Base-by-base conservation (phyloP, 23 tunicate species). In the Halocynthia roretzi region DNA sequence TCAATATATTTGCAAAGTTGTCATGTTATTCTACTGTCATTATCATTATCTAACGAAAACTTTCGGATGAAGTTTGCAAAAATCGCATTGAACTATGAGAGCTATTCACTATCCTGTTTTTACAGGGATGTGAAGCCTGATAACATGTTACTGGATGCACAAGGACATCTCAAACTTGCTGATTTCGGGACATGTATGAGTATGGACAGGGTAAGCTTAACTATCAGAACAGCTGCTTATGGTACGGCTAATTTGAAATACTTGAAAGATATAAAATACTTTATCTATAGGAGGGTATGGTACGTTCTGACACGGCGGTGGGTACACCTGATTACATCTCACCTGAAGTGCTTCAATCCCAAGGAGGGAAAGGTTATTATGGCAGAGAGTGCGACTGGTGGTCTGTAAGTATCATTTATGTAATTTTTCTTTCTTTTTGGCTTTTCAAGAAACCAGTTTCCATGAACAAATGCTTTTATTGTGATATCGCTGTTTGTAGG, bases 281-380 rank as follows among this genome's bases (percentile, higher is more conserved):
- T 31, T 74, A 12, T 12, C 56, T 53, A 5, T 53, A 92, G 98
- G 81, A 84, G 72, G 94, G 89, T 22, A 87, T 87, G 98, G 98
- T 93, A 8, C 62, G 94, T 23, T 83, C 94, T 18, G 94, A 93
- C 81, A 93, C 89, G 20, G 98, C 98, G 6, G 98, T 93, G 12
- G 98, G 98, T 8, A 93, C 98, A 19, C 98, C 98, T 10, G 98
- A 93, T 87, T 93, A 93, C 62, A 93, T 93, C 14, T 93, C 98
- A 63, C 98, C 98, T n/a, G 98, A 93, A 83, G 98, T 93, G 12
- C 61, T 93, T 15, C 91, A 93, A 56, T 93, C 98, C 12, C 98
- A 93, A 83, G 90, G 91, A 7, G 93, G 98, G 8, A 57, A 92
- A 61, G 98, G 98, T 10, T 75, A 86, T 68, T 92, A 92, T 68